phyloP scores from a whole-genome alignment of 2,888 invertebrate genomes.

The Poecilobothrus nobilitatus region DNA sequence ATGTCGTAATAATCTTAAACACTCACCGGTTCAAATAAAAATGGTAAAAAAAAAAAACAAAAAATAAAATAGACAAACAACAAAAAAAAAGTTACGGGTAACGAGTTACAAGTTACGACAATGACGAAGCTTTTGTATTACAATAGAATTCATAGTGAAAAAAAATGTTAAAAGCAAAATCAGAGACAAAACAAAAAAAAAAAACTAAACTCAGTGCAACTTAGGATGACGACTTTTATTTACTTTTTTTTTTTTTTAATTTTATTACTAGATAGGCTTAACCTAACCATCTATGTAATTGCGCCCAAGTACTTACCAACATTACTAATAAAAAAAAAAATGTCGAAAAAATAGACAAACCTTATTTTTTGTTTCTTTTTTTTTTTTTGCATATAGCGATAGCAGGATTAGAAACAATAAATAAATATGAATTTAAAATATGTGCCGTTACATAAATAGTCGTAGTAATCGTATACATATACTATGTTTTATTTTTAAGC shows the following conservation, averaged over 20 bases:
- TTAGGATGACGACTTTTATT: too few relatives aligned
- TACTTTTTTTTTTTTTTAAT: too few relatives aligned
- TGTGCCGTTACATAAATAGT: too few relatives aligned
- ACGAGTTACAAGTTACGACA: slow-evolving; percentile 6
- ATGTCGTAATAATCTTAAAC: slow-evolving; percentile 3
- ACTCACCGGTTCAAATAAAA: background rate
- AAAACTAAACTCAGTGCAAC: too few relatives aligned
- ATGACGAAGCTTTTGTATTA: background rate
- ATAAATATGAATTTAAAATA: background rate
- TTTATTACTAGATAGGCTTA: background rate
- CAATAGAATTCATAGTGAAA: background rate
- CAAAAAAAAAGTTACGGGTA: background rate
- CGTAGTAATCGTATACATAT: too few relatives aligned
- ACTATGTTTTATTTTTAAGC: too few relatives aligned
- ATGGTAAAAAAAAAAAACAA: background rate
- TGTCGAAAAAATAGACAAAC: background rate
- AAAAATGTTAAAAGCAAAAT: too few relatives aligned
- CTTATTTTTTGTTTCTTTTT: background rate
- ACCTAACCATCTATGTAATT: slow-evolving; percentile 6
- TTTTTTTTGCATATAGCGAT: background rate
- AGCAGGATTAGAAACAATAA: background rate
- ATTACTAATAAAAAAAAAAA: too few relatives aligned
- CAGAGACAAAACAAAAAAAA: too few relatives aligned
- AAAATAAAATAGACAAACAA: background rate
- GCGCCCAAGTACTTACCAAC: background rate